These are phyloP conservation scores for Nesogale talazaci DNA, from an alignment of 2,113 vertebrate species.

Conservation along the genomic window DNA sequence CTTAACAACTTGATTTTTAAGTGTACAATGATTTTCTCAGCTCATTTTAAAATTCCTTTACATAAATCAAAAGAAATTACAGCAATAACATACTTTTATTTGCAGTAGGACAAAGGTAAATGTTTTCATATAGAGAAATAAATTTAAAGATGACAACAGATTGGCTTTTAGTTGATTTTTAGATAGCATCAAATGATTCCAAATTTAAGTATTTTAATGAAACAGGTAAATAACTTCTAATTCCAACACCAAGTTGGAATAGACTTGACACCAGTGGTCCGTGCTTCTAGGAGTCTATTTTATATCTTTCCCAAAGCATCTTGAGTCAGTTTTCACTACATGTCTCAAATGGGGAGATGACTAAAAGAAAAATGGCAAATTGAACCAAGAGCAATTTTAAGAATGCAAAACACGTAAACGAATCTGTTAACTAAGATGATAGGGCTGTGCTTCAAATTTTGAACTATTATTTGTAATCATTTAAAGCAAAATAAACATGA, in stretches of 20 bases:
- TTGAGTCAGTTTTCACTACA: neutral
- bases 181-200: neutral
- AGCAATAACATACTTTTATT: neutral
- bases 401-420: neutral
- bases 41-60: constrained; percentile 30
- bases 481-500: constrained; percentile 48
- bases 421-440: neutral
- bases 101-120: constrained; percentile 45
- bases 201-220: constrained; percentile 37
- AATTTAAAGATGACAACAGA: constrained; percentile 6
- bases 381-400: neutral
- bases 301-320: neutral
- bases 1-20: neutral
- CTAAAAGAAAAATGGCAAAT: constrained; percentile 44
- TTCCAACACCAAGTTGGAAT: neutral
- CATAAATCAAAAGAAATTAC: constrained; percentile 29
- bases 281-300: neutral
- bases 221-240: constrained; percentile 8
- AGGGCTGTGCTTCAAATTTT: constrained; percentile 21
- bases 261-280: too few species aligned
- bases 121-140: constrained; percentile 19
- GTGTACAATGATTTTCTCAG: neutral
- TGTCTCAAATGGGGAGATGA: neutral
- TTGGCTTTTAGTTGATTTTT: constrained; percentile 1
- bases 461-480: neutral